Conservation (phyloP, 1,140 invertebrate genomes). For the Thaumatotibia leucotreta region DNA sequence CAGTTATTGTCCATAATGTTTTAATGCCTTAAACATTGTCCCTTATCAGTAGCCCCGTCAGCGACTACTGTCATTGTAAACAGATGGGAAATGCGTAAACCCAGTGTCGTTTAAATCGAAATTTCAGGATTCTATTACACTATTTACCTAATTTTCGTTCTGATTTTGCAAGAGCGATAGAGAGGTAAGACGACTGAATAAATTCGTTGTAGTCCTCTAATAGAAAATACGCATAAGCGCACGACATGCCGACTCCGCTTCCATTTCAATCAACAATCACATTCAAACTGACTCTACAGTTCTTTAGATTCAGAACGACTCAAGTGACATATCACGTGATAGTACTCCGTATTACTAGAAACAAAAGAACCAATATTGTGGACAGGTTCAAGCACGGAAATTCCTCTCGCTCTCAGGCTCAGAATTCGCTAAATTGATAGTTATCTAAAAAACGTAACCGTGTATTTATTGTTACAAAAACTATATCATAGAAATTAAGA, state of each 20-base stretch:
- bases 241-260: neutral
- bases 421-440: neutral
- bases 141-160: no score
- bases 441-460: neutral
- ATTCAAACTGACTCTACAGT: neutral
- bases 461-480: neutral
- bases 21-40: no score
- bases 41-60: no score
- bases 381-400: neutral
- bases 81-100: no score
- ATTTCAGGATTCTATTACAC: no score
- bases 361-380: neutral
- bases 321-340: neutral
- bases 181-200: no score
- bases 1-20: no score
- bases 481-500: neutral
- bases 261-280: neutral
- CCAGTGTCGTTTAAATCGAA: no score
- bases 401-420: neutral
- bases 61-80: no score
- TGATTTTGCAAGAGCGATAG: no score
- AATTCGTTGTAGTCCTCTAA: no score
- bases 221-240: neutral
- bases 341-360: neutral
- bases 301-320: neutral